Evolutionary conservation across 2,113 vertebrate genomes (phyloP).

Genomic region (Bubo blakistoni): DNA sequence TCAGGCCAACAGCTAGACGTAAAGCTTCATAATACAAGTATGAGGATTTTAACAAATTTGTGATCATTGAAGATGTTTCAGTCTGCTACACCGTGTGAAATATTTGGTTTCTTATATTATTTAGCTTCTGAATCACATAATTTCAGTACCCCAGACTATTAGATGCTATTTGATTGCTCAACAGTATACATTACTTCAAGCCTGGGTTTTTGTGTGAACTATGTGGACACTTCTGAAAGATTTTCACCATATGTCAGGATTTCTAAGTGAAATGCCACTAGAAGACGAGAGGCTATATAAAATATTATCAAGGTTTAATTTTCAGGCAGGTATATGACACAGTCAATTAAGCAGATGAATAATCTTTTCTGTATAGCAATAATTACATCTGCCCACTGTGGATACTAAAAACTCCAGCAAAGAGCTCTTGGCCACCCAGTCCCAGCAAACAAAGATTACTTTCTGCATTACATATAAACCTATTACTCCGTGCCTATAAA

Average conservation of each 20-base stretch:
- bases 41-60: neutral
- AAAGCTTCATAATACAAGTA: neutral
- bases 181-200: neutral
- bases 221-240: neutral
- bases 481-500: constrained; percentile 17
- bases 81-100: neutral
- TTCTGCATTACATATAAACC: constrained; percentile 44
- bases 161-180: neutral
- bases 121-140: neutral
- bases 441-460: constrained; percentile 30
- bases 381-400: neutral
- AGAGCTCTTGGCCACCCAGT: constrained; percentile 33
- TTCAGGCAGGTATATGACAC: neutral
- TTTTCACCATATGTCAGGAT: neutral
- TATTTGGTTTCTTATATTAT: neutral
- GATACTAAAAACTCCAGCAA: neutral
- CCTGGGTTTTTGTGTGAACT: neutral
- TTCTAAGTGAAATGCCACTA: neutral
- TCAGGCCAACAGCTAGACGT: neutral
- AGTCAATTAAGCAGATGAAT: neutral
- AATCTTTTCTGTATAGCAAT: neutral
- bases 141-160: neutral
- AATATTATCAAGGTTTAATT: neutral
- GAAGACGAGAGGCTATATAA: neutral
- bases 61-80: neutral